Base-by-base conservation (phyloP, 2,113 vertebrate species). In the Festucalex cinctus region DNA sequence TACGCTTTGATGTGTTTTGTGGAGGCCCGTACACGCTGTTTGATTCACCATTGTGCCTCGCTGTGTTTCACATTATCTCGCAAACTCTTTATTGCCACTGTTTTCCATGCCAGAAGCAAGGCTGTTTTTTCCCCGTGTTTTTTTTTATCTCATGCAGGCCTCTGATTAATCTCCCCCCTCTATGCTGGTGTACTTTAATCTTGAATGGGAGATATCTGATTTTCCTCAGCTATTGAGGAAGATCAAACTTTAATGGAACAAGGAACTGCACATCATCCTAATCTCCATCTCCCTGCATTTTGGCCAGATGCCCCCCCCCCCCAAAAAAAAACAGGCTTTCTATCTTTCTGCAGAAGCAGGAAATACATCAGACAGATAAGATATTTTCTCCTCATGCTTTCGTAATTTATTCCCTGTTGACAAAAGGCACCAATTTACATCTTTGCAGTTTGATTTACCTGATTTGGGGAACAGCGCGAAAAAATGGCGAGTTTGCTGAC, bases 181-280 rank as follows among this genome's bases (percentile, higher is more conserved):
- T 73, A 83, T 87, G 81, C 85, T 78, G 86, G 77, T 85, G 81
- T 83, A 86, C 88, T 89, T 88, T 90, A 89, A 90, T 90, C 89
- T 89, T 77, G 84, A 86, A 89, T 83, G 84, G 84, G 64, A 80
- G 80, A 85, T 89, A 90, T 88, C 89, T 90, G 90, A 90, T 90
- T 89, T 80, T 86, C 80, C 88, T 83, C 87, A 81, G 83, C 86
- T 88, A 88, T 89, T 90, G 86, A 88, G 85, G 85, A 90, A 88
- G 90, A 88, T 90, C 87, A 89, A 87, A 87, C 88, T 88, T 89
- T 88, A 89, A 87, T 88, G 86, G 85, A 89, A 88, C 85, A 87
- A 86, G 85, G 86, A 89, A 84, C 88, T 65, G 84, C 85, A 88
- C 81, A 89, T 89, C 86, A 83, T 84, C 79, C 88, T 86, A 89